Percentiles rank a stretch among this genome's conserved stretches.
These are phyloP conservation scores for Volucella bombylans DNA, from an alignment of 2,888 invertebrate species.

Conservation along the genomic window DNA sequence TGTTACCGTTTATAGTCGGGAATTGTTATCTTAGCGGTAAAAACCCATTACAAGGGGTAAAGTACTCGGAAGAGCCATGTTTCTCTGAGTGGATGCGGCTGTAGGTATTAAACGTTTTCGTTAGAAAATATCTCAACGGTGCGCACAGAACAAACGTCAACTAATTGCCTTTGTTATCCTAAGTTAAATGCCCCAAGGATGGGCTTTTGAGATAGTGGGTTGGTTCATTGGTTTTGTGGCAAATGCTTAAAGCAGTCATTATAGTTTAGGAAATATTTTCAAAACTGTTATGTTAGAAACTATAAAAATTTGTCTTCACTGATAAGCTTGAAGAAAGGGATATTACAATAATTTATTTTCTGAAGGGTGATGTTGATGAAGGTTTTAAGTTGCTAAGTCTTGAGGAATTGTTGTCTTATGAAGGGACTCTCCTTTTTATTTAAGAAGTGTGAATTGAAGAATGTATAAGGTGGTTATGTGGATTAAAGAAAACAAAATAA, in stretches of 20 bases:
- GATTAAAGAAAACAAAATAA: no score
- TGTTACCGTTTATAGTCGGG: conserved; percentile 72
- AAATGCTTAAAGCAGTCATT: conserved; percentile 60
- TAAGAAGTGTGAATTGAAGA: no score
- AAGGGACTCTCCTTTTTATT: no score
- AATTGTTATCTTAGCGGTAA: conserved; percentile 73
- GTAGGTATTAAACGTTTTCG: conserved; percentile 44
- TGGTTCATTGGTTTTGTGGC: conserved; percentile 52
- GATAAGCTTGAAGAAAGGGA: conserved; percentile 42
- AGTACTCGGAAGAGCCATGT: conserved; percentile 45
- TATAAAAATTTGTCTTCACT: conserved; percentile 61
- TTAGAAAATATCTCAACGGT: conserved; percentile 46
- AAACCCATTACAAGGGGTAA: conserved; percentile 69
- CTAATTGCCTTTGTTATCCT: conserved; percentile 73
- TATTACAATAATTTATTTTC: background rate
- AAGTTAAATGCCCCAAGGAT: conserved; percentile 69
- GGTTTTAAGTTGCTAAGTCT: no score
- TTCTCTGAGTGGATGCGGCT: conserved; percentile 56
- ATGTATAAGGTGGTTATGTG: no score
- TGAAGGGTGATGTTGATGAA: no score
- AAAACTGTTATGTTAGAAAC: conserved; percentile 57
- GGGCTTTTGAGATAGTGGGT: conserved; percentile 34
- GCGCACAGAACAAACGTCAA: conserved; percentile 65
- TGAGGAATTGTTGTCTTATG: no score
- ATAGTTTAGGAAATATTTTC: conserved; percentile 71